Evolutionary conservation across 2,888 invertebrate species (phyloP).

Genomic region (Strigamia crassipes): DNA sequence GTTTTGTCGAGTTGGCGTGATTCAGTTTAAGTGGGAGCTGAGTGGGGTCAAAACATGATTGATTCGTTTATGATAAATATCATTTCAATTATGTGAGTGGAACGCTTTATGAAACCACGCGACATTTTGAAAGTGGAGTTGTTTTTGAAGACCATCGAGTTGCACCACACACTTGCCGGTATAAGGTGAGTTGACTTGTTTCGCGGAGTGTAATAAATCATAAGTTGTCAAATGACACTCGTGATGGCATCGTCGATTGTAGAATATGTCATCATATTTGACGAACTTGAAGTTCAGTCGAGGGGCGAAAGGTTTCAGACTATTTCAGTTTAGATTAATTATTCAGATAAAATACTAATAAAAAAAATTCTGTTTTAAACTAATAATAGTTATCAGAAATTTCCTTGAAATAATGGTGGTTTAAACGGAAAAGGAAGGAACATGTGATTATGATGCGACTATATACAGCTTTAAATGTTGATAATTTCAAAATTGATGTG

Average conservation of each 20-base stretch:
- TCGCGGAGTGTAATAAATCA: background rate
- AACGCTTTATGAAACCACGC: background rate
- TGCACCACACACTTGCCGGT: background rate
- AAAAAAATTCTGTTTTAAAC: too few relatives aligned
- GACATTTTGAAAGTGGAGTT: conserved; percentile 14
- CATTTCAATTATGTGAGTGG: background rate
- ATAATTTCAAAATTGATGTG: background rate
- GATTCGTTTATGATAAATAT: conserved; percentile 13
- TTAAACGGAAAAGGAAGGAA: background rate
- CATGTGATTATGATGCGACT: background rate
- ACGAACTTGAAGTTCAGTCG: background rate
- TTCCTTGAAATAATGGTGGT: background rate
- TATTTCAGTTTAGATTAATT: background rate
- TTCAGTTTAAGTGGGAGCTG: conserved; percentile 22
- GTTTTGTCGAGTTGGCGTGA: conserved; percentile 7
- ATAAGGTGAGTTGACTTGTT: background rate
- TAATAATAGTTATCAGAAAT: too few relatives aligned
- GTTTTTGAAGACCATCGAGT: background rate
- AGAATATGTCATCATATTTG: background rate
- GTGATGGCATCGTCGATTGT: background rate
- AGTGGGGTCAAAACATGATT: conserved; percentile 13
- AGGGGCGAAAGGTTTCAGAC: background rate
- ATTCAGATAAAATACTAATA: too few relatives aligned
- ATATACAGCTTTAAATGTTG: background rate
- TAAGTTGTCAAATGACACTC: background rate